A percentile compares a stretch with the other conserved stretches of the same genome.
phyloP scores from a whole-genome alignment of 1,140 invertebrate genomes.

The Hermetia illucens region DNA sequence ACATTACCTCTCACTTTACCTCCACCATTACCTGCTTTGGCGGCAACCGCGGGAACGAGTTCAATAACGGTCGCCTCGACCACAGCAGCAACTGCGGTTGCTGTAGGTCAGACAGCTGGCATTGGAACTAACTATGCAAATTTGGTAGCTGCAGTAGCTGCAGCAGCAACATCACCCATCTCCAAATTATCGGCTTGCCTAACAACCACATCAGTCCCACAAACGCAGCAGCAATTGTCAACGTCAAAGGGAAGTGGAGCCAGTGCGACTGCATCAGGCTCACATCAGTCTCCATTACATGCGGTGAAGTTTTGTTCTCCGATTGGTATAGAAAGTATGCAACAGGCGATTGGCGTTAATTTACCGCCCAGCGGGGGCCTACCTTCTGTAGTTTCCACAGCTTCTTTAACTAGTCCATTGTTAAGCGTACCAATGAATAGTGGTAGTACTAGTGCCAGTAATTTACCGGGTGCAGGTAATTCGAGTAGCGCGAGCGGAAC shows the following conservation, averaged over 20 bases:
- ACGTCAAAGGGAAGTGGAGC: not conserved
- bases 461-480: slow-evolving; percentile 3
- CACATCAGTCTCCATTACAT: not conserved
- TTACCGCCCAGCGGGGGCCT: not conserved
- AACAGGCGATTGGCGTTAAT: too few relatives aligned
- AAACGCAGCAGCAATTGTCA: not conserved
- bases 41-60: slow-evolving; percentile 13
- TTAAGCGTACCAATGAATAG: not conserved
- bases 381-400: not conserved
- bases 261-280: not conserved
- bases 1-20: not conserved
- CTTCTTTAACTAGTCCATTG: not conserved
- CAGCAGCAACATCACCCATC: slow-evolving; percentile 6
- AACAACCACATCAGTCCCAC: not conserved
- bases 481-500: slow-evolving; percentile 7
- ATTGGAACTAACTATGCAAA: not conserved
- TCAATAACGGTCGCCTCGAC: slow-evolving; percentile 3
- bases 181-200: not conserved
- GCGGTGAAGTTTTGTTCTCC: not conserved
- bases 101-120: slow-evolving; percentile 9
- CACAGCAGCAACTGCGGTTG: slow-evolving; percentile 19
- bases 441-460: slow-evolving; percentile 3
- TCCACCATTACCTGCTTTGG: slow-evolving; percentile 3
- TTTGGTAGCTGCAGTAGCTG: slow-evolving; percentile 6
- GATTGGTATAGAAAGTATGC: too few relatives aligned